Conservation (phyloP, 2,113 vertebrate species). For the Phainopepla nitens region DNA sequence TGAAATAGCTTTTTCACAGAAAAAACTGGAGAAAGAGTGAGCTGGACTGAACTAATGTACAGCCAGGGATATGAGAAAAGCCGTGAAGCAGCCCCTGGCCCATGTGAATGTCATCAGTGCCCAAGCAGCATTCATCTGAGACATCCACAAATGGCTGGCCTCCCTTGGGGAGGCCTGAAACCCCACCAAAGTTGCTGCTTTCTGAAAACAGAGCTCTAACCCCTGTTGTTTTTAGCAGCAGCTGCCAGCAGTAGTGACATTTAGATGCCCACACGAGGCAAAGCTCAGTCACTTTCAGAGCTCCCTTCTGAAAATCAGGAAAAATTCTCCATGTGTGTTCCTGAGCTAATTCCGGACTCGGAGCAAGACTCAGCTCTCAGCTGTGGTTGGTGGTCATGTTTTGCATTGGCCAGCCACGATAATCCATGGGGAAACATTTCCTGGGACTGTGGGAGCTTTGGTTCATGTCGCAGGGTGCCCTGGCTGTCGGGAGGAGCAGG, state of each 20-base stretch:
- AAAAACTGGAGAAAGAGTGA: neutral
- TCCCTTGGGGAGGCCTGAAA: neutral
- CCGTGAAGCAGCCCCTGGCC: neutral
- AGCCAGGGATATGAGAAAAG: neutral
- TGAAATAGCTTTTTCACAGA: neutral
- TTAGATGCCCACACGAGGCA: neutral
- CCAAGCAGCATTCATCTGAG: neutral
- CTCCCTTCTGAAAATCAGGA: neutral
- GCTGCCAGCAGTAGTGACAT: neutral
- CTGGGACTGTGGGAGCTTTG: neutral
- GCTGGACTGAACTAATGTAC: neutral
- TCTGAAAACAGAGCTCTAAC: neutral
- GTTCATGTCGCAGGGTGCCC: neutral
- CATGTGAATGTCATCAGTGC: neutral
- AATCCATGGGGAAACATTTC: neutral
- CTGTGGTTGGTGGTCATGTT: neutral
- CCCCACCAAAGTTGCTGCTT: neutral
- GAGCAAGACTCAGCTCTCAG: neutral
- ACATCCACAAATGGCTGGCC: neutral
- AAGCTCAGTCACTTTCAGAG: neutral
- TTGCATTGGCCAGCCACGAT: neutral
- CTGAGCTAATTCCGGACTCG: neutral
- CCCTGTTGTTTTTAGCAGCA: neutral
- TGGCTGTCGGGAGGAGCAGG: rapidly evolving
- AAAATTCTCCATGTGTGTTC: rapidly evolving